Conservation (phyloP, 2,113 vertebrate species). For the Hassar affinis region DNA sequence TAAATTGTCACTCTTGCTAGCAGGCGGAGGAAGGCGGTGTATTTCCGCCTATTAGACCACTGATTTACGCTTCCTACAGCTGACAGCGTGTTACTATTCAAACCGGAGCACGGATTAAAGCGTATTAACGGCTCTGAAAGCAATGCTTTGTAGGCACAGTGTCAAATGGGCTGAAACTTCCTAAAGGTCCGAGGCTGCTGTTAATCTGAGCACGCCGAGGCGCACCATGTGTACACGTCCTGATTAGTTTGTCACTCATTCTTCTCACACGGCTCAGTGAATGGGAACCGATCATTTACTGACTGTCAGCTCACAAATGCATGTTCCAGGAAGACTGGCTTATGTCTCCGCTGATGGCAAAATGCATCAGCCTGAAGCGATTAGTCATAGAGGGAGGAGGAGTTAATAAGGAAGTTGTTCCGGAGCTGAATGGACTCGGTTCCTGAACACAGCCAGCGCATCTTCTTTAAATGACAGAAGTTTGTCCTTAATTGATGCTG, state of each 20-base stretch:
- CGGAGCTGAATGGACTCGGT: slow-evolving; percentile 32
- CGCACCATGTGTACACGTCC: slow-evolving; percentile 18
- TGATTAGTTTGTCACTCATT: slow-evolving; percentile 40
- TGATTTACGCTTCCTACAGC: slow-evolving; percentile 22
- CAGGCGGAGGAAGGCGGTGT: slow-evolving; percentile 18
- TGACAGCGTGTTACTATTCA: slow-evolving; percentile 37
- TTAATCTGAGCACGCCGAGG: not conserved
- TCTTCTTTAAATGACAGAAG: not conserved
- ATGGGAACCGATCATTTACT: slow-evolving; percentile 37
- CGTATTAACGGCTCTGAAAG: slow-evolving; percentile 31
- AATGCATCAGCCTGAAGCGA: not conserved
- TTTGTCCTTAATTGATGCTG: slow-evolving; percentile 13
- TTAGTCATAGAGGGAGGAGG: slow-evolving; percentile 23
- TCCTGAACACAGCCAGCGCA: slow-evolving; percentile 6
- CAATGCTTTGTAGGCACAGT: not conserved
- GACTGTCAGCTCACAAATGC: slow-evolving; percentile 26
- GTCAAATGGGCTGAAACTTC: slow-evolving; percentile 25
- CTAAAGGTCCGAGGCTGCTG: slow-evolving; percentile 32
- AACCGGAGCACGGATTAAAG: slow-evolving; percentile 21
- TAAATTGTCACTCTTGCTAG: slow-evolving; percentile 30
- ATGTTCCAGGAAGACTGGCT: slow-evolving; percentile 35
- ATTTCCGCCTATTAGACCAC: slow-evolving; percentile 23
- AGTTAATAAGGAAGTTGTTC: slow-evolving; percentile 33
- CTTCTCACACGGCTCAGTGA: slow-evolving; percentile 18
- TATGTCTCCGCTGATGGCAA: slow-evolving; percentile 17